phyloP scores from a whole-genome alignment of 2,113 vertebrate species.

The Myiozetetes cayanensis region DNA sequence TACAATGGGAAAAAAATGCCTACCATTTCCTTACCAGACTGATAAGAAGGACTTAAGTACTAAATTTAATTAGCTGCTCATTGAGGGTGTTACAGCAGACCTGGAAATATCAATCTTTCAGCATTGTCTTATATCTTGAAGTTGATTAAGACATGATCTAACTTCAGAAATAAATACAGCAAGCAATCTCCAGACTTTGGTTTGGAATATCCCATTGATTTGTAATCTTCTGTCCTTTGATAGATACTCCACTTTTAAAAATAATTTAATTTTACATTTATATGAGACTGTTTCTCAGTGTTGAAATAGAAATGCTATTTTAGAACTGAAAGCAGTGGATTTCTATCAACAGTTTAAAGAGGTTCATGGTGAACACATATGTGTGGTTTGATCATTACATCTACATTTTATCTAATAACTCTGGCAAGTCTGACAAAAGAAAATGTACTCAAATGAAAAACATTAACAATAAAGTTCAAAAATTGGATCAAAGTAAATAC shows the following conservation, averaged over 20 bases:
- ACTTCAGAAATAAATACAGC: neutral
- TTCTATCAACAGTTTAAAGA: neutral
- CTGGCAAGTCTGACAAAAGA: neutral
- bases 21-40: neutral
- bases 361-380: neutral
- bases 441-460: neutral
- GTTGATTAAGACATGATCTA: neutral
- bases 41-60: neutral
- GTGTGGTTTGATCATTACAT: neutral
- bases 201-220: neutral
- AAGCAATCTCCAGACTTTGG: neutral
- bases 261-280: neutral
- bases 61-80: neutral
- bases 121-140: neutral
- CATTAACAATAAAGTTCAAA: neutral
- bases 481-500: neutral
- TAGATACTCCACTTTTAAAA: neutral
- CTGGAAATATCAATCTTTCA: neutral
- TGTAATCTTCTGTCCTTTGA: neutral
- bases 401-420: neutral
- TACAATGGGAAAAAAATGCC: neutral
- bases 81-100: neutral
- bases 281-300: neutral
- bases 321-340: neutral
- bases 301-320: neutral